phyloP scores from a whole-genome alignment of 2,797 vertebrate genomes.

The Astyanax mexicanus region DNA sequence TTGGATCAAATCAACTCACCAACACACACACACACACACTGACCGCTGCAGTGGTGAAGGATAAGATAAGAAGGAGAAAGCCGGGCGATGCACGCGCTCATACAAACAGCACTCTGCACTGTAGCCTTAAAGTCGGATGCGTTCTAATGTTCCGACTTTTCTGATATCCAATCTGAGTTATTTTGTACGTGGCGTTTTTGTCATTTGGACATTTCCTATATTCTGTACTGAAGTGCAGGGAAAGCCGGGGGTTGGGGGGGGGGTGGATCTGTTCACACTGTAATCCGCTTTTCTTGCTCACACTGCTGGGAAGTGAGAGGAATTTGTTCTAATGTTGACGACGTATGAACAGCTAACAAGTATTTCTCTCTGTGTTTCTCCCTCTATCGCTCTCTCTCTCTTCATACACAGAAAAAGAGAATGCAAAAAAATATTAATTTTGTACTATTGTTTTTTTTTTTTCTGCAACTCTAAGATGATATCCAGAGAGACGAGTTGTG shows the following conservation, averaged over 20 bases:
- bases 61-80: constrained; percentile 47
- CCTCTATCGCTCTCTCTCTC: too few relatives aligned
- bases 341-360: constrained; percentile 58
- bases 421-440: constrained; percentile 59
- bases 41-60: constrained; percentile 63
- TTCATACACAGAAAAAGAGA: constrained; percentile 47
- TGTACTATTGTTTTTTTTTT: constrained; percentile 65
- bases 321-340: constrained; percentile 63
- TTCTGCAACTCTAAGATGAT: constrained; percentile 69
- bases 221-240: constrained; percentile 65
- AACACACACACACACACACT: constrained; percentile 2
- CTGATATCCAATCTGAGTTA: constrained; percentile 47
- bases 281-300: constrained; percentile 77
- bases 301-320: constrained; percentile 84
- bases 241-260: constrained; percentile 61
- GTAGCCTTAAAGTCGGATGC: constrained; percentile 73
- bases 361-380: constrained; percentile 47
- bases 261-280: constrained; percentile 69
- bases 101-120: constrained; percentile 65
- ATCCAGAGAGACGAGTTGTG: constrained; percentile 66
- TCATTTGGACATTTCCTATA: constrained; percentile 51
- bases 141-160: constrained; percentile 56
- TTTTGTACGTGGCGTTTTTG: constrained; percentile 36
- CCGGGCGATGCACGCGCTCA: constrained; percentile 42
- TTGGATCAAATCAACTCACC: too few relatives aligned